Percentiles rank a stretch among this genome's conserved stretches.
phyloP scores from a whole-genome alignment of 2,888 invertebrate species.

The Helobdella robusta region DNA sequence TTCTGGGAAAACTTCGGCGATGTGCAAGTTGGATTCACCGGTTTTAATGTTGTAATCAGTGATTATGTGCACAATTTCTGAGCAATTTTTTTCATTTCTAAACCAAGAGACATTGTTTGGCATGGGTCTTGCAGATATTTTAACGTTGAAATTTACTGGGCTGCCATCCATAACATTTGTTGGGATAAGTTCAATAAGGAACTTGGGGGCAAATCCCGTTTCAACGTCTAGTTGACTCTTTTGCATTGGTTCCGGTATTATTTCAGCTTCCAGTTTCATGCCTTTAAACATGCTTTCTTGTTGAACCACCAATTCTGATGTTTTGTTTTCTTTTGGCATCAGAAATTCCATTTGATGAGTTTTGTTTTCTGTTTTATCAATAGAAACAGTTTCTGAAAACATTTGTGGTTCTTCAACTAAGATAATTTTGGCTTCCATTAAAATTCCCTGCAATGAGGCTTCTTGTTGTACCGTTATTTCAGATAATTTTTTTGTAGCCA shows the following conservation, averaged over 20 bases:
- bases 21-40: constrained; percentile 57
- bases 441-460: constrained; percentile 30
- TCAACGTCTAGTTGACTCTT: constrained; percentile 6
- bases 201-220: constrained; percentile 31
- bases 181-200: constrained; percentile 32
- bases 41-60: constrained; percentile 18
- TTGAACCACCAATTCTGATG: constrained; percentile 26
- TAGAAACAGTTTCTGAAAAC: constrained; percentile 19
- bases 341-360: constrained; percentile 17
- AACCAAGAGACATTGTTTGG: constrained; percentile 92
- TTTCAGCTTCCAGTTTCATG: constrained; percentile 31
- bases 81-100: constrained; percentile 61
- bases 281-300: constrained; percentile 30
- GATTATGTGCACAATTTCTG: constrained; percentile 14
- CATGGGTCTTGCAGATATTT: constrained; percentile 62
- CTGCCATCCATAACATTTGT: constrained; percentile 44
- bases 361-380: constrained; percentile 12
- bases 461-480: constrained; percentile 28
- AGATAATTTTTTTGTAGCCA: constrained; percentile 24
- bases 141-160: constrained; percentile 41
- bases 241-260: constrained; percentile 19
- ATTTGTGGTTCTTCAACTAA: constrained; percentile 20
- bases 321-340: background rate
- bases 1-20: constrained; percentile 70
- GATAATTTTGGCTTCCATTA: constrained; percentile 32